Evolutionary conservation across 2,113 vertebrate species (phyloP).

Genomic region (Paramormyrops kingsleyae): DNA sequence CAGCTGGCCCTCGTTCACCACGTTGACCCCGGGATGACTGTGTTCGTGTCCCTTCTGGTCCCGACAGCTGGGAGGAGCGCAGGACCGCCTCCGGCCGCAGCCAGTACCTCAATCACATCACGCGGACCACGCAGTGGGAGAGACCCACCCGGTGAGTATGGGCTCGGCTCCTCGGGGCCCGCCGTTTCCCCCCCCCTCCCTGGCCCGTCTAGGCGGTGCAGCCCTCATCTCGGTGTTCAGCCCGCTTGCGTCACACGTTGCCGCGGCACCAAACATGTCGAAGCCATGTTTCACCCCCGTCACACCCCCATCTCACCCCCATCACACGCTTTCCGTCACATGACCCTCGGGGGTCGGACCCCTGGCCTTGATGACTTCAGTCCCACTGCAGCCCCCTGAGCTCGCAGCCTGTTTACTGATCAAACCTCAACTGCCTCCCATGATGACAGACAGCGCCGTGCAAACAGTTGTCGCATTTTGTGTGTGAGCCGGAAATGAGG

Average conservation of each 20-base stretch:
- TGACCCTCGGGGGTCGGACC: background rate
- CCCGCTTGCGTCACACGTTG: background rate
- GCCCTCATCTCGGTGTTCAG: background rate
- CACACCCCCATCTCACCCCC: no score
- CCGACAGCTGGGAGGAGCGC: slow-evolving; percentile 84
- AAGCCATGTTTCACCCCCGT: background rate
- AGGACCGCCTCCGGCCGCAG: slow-evolving; percentile 89
- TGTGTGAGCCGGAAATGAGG: background rate
- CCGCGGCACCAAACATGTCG: background rate
- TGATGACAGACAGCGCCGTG: background rate
- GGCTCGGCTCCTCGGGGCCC: background rate
- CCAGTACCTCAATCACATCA: slow-evolving; percentile 94
- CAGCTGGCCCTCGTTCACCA: slow-evolving; percentile 22
- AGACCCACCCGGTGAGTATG: slow-evolving; percentile 77
- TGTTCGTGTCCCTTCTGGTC: background rate
- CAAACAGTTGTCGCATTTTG: background rate
- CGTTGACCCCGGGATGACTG: slow-evolving; percentile 2
- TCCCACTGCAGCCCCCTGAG: background rate
- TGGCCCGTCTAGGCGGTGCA: background rate
- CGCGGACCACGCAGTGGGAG: slow-evolving; percentile 90
- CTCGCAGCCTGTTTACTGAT: background rate
- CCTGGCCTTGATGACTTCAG: background rate
- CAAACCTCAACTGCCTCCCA: background rate
- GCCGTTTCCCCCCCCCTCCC: background rate
- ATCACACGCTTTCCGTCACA: no score